phyloP scores from a whole-genome alignment of 2,113 vertebrate species.

The Rhipidura dahli region DNA sequence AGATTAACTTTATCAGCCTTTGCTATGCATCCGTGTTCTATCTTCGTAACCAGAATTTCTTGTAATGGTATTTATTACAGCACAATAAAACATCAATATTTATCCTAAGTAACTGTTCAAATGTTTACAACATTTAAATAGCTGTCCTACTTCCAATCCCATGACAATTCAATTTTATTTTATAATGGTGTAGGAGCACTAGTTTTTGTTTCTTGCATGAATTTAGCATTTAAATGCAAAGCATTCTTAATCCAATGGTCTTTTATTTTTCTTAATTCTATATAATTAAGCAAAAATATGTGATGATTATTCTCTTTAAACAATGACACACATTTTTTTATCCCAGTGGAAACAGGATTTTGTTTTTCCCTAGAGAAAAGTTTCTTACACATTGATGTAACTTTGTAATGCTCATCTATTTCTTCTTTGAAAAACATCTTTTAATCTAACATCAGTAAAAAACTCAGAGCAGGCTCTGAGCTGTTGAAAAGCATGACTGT shows the following conservation, averaged over 20 bases:
- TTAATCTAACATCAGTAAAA: conserved; percentile 34
- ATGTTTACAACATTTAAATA: neutral
- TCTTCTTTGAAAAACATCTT: conserved; percentile 8
- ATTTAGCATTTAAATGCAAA: neutral
- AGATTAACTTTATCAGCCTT: neutral
- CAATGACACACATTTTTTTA: neutral
- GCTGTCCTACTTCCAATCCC: neutral
- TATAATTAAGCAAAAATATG: neutral
- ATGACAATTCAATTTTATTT: neutral
- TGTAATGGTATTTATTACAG: neutral
- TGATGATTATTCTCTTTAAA: neutral
- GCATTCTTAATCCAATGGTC: neutral
- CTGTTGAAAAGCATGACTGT: conserved; percentile 8
- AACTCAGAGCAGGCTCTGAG: neutral
- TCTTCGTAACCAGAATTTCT: neutral
- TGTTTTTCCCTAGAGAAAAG: neutral
- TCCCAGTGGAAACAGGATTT: neutral
- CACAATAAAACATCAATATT: neutral
- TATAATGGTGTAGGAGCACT: neutral
- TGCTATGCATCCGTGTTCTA: neutral
- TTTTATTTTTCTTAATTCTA: neutral
- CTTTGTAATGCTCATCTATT: neutral
- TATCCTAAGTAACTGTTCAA: neutral
- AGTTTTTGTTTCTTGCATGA: neutral
- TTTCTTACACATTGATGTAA: neutral